phyloP scores from a whole-genome alignment of 1,140 invertebrate species.

The Drosophila mojavensis region DNA sequence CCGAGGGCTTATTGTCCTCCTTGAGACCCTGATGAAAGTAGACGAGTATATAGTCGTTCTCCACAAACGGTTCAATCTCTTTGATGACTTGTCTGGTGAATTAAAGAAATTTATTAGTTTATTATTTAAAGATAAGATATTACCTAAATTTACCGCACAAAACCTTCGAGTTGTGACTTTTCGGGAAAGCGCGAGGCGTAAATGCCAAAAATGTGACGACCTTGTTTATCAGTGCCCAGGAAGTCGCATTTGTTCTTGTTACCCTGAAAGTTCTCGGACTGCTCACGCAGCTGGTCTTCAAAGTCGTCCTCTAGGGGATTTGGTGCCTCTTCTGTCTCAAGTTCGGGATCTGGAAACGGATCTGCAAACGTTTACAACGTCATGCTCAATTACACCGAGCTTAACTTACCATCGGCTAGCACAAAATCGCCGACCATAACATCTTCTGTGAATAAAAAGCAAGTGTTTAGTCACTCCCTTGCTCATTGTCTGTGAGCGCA shows the following conservation, averaged over 20 bases:
- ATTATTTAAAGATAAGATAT: background rate
- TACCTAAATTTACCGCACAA: conserved; percentile 58
- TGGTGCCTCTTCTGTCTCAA: conserved; percentile 65
- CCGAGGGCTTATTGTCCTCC: conserved; percentile 97
- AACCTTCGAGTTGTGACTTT: conserved; percentile 85
- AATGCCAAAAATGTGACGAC: conserved; percentile 97
- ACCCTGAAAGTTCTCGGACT: conserved; percentile 62
- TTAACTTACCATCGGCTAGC: conserved; percentile 69
- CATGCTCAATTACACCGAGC: background rate
- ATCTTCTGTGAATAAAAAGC: conserved; percentile 69
- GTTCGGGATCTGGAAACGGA: conserved; percentile 60
- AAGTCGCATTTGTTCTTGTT: conserved; percentile 80
- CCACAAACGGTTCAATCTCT: conserved; percentile 98
- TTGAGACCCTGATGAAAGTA: conserved; percentile 99
- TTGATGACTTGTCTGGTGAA: conserved; percentile 93
- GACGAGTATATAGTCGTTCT: conserved; percentile 99
- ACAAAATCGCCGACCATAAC: conserved; percentile 83
- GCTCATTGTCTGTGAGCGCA: conserved; percentile 9
- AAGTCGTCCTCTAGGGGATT: conserved; percentile 82
- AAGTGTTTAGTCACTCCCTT: conserved; percentile 28
- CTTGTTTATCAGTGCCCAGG: conserved; percentile 85
- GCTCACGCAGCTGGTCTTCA: conserved; percentile 81
- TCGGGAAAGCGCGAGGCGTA: conserved; percentile 97
- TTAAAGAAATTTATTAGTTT: background rate
- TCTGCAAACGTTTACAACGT: conserved; percentile 39